phyloP scores from a whole-genome alignment of 2,797 vertebrate genomes.

The Sylvilagus floridanus region DNA sequence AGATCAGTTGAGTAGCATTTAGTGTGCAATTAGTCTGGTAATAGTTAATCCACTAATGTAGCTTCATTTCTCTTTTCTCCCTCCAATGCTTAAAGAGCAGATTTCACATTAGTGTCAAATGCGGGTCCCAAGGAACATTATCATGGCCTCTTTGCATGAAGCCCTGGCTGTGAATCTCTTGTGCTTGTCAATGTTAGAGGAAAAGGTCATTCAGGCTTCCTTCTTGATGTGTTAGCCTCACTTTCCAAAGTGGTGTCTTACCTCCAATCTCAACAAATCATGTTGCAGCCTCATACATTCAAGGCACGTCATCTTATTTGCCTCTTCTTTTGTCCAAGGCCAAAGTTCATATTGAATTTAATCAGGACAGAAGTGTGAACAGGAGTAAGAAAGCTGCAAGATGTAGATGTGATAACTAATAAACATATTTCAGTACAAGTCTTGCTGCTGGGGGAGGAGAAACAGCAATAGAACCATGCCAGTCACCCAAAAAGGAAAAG shows the following conservation, averaged over 20 bases:
- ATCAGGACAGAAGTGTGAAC: constrained; percentile 41
- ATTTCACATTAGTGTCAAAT: not conserved
- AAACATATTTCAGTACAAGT: not conserved
- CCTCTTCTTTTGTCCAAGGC: not conserved
- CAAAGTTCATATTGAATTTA: constrained; percentile 60
- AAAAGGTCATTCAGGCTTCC: not conserved
- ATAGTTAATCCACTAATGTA: not conserved
- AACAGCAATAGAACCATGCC: not conserved
- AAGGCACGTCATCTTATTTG: not conserved
- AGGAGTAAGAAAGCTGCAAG: not conserved
- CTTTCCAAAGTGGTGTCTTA: not conserved
- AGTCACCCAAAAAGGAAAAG: not conserved
- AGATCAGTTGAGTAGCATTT: not conserved
- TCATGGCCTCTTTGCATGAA: not conserved
- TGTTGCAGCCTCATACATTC: not conserved
- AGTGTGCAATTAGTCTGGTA: not conserved
- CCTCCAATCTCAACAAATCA: not conserved
- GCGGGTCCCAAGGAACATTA: not conserved
- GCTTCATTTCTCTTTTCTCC: not conserved
- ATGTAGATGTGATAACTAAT: not conserved
- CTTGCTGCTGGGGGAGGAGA: not conserved
- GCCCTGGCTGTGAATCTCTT: not conserved
- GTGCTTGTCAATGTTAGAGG: not conserved
- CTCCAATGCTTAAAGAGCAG: not conserved
- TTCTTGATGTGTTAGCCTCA: not conserved